These are phyloP conservation scores for Lutjanus campechanus DNA, from an alignment of 2,797 vertebrate species.

Conservation along the genomic window DNA sequence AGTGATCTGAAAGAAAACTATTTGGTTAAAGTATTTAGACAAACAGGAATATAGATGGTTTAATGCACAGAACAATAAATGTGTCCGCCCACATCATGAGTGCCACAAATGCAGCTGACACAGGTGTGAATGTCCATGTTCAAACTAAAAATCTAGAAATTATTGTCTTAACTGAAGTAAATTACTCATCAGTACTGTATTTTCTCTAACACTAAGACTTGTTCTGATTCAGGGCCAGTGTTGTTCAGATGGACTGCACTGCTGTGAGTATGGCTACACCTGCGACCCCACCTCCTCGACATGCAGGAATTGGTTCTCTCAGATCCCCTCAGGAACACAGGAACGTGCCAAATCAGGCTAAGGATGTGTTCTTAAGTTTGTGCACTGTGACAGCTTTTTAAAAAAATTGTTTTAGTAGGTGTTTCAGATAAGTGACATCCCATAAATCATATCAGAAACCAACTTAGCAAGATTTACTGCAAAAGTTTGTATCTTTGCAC, in stretches of 20 bases:
- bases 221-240: slow-evolving; percentile 72
- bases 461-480: not conserved
- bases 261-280: slow-evolving; percentile 74
- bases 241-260: slow-evolving; percentile 78
- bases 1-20: too few relatives aligned
- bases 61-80: not conserved
- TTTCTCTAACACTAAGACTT: too few relatives aligned
- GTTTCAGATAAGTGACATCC: too few relatives aligned
- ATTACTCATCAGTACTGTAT: too few relatives aligned
- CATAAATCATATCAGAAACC: too few relatives aligned
- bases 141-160: not conserved
- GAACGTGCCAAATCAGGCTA: slow-evolving; percentile 25
- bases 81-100: not conserved
- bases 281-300: slow-evolving; percentile 54
- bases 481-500: too few relatives aligned
- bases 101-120: not conserved
- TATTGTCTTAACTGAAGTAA: too few relatives aligned
- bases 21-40: too few relatives aligned
- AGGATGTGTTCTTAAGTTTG: not conserved
- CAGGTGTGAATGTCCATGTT: not conserved
- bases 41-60: too few relatives aligned
- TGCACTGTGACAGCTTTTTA: not conserved
- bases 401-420: too few relatives aligned
- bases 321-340: slow-evolving; percentile 21
- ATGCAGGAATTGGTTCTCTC: slow-evolving; percentile 39